Percentiles rank a stretch among this genome's conserved stretches.
These are phyloP conservation scores for Philotrypesis tridentata DNA, from an alignment of 1,140 invertebrate genomes.

Conservation along the genomic window DNA sequence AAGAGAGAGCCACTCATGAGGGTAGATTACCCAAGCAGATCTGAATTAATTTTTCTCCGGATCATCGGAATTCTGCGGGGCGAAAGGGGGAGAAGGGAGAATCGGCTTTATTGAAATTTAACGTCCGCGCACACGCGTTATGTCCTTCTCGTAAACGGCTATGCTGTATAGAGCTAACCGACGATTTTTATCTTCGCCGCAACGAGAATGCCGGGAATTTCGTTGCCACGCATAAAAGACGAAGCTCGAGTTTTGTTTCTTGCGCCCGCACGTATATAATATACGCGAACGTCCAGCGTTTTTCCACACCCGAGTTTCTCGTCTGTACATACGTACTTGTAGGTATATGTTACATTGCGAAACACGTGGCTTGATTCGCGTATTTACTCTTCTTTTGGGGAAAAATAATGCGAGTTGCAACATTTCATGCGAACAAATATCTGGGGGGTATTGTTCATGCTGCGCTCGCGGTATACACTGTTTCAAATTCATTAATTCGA, in stretches of 20 bases:
- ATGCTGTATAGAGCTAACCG: too few species aligned
- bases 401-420: constrained; percentile 13
- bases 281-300: not conserved
- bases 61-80: not conserved
- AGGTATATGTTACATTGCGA: constrained; percentile 20
- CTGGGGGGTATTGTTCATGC: too few species aligned
- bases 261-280: not conserved
- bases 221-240: not conserved
- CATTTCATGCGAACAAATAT: not conserved
- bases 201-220: not conserved
- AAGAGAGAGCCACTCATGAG: too few species aligned
- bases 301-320: too few species aligned
- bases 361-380: constrained; percentile 3
- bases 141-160: too few species aligned
- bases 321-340: not conserved
- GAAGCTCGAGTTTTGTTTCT: not conserved
- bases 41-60: not conserved
- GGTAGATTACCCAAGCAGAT: not conserved
- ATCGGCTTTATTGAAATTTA: not conserved
- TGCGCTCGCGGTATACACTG: too few species aligned
- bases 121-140: not conserved
- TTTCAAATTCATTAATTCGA: too few species aligned
- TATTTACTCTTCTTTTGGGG: constrained; percentile 30
- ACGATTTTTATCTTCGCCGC: too few species aligned
- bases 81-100: not conserved